phyloP scores from a whole-genome alignment of 2,888 invertebrate species.

The Tipula vernalis region DNA sequence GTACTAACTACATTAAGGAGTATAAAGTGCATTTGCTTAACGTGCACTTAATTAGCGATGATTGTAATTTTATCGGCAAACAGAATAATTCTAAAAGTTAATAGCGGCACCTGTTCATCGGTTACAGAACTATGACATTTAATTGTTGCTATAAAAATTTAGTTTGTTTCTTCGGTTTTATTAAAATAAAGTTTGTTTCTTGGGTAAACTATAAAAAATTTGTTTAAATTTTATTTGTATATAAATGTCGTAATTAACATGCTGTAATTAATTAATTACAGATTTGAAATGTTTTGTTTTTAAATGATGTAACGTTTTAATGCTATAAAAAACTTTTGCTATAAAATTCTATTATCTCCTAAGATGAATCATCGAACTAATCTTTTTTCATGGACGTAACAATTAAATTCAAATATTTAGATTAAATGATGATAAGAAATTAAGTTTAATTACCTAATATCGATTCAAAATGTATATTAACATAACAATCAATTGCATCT shows the following conservation, averaged over 20 bases:
- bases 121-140: neutral
- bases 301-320: neutral
- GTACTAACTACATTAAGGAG: slow-evolving; percentile 27
- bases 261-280: neutral
- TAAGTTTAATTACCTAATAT: neutral
- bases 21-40: slow-evolving; percentile 24
- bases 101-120: neutral
- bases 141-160: neutral
- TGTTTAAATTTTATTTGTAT: neutral
- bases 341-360: neutral
- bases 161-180: neutral
- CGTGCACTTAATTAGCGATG: neutral
- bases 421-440: neutral
- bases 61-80: neutral
- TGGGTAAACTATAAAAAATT: neutral
- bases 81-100: neutral
- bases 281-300: neutral
- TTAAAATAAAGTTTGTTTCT: neutral
- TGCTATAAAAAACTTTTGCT: neutral
- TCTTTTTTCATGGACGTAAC: neutral
- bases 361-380: neutral
- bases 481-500: neutral
- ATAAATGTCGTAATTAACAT: neutral
- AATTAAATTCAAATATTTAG: neutral
- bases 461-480: neutral